Base-by-base conservation (phyloP, 2,888 invertebrate species). In the Copidosoma aretas region DNA sequence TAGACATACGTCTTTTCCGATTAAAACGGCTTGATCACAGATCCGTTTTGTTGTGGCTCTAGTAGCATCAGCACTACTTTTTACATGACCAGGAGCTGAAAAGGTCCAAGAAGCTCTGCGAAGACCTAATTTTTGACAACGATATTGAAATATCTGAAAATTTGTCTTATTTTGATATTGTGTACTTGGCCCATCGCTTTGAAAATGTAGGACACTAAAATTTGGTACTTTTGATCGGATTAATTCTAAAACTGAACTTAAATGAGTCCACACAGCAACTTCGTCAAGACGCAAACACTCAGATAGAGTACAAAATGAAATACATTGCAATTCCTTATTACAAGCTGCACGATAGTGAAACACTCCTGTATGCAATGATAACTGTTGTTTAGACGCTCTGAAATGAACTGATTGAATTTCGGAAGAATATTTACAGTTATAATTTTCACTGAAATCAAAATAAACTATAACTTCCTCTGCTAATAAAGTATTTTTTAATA, bases 271-370 rank as follows among this genome's bases (percentile, higher is more conserved):
- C 22, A 66, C 51, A 24, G 64, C 61, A 12, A 59, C n/a, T 53
- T 63, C 56, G 57, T 63, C 63, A 62, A 68, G 60, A 24, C 62
- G 57, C 17, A 68, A 53, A 52, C 51, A 64, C 22, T 68, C 63
- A 1, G 66, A 66, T 1, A 49, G 14, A 10, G 66, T 66, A 22
- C 61, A 32, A 60, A 61, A 70, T 10, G 54, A 56, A 15, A 49
- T n/a, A 39, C 60, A 53, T 54, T 54, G 8, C 22, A 60, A 46
- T 46, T 54, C 19, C 1, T 46, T 46, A 14, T 12, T 5, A n/a
- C 5, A 15, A 15, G 1, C 1, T 22, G 32, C 22, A 32, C 2
- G 17, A 41, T 60, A 66, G 19, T 32, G 54, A 60, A 66, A 60
- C 1, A 24, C 46, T 14, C 67, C 57, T 1, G 58, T 62, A 25